Evolutionary conservation across 2,888 invertebrate genomes (phyloP).

Genomic region (Iselma pallidipennis): DNA sequence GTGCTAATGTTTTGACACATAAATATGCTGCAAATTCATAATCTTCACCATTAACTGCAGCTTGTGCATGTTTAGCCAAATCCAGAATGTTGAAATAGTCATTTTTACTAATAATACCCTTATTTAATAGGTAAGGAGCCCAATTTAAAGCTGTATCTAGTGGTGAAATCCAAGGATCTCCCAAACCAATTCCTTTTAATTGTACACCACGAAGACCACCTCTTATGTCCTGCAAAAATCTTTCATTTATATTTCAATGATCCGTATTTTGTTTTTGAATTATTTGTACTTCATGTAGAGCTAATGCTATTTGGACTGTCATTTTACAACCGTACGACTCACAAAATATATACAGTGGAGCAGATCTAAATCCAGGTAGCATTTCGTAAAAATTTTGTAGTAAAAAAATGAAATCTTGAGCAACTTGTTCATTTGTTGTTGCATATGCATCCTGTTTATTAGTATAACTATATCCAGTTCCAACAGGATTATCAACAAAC

Average conservation of each 20-base stretch:
- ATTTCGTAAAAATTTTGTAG: slow-evolving; percentile 70
- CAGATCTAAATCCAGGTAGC: slow-evolving; percentile 70
- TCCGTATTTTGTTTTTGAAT: too few relatives aligned
- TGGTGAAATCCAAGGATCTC: slow-evolving; percentile 90
- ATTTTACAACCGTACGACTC: slow-evolving; percentile 95
- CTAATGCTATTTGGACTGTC: slow-evolving; percentile 79
- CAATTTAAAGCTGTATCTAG: slow-evolving; percentile 82
- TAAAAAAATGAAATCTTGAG: slow-evolving; percentile 74
- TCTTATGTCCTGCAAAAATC: slow-evolving; percentile 32
- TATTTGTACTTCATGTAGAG: slow-evolving; percentile 62
- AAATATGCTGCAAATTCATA: slow-evolving; percentile 65
- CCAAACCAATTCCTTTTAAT: slow-evolving; percentile 78
- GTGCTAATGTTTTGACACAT: slow-evolving; percentile 23
- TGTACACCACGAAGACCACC: slow-evolving; percentile 57
- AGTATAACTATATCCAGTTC: slow-evolving; percentile 80
- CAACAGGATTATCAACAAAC: slow-evolving; percentile 90
- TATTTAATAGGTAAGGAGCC: slow-evolving; percentile 73
- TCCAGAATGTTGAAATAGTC: slow-evolving; percentile 66
- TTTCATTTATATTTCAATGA: neutral
- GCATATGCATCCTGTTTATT: slow-evolving; percentile 59
- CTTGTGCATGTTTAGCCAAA: slow-evolving; percentile 27
- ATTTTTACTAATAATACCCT: slow-evolving; percentile 70
- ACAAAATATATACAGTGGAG: slow-evolving; percentile 82
- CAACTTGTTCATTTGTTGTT: slow-evolving; percentile 67
- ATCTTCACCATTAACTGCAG: slow-evolving; percentile 54